Evolutionary conservation across 2,888 invertebrate species (phyloP).

Genomic region (Drosophila vallismaia): DNA sequence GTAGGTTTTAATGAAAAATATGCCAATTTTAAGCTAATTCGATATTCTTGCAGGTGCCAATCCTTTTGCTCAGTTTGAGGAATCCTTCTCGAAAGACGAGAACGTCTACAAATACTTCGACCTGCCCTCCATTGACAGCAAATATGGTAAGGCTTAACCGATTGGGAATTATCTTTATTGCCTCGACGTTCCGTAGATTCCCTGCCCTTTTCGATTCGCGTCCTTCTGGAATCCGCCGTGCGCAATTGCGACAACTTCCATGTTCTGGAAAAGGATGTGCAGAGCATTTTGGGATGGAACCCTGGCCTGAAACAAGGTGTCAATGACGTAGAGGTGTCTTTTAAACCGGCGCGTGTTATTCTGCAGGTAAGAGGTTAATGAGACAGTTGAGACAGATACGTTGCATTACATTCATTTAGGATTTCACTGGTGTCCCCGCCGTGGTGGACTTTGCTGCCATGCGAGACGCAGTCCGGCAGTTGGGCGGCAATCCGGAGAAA

Average conservation of each 20-base stretch:
- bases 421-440: slow-evolving; percentile 98
- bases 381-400: not conserved
- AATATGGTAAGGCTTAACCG: slow-evolving; percentile 90
- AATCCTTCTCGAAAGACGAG: slow-evolving; percentile 79
- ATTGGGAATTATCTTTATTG: not conserved
- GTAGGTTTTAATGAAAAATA: slow-evolving; percentile 6
- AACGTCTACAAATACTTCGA: slow-evolving; percentile 90
- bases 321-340: slow-evolving; percentile 94
- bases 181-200: slow-evolving; percentile 85
- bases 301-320: slow-evolving; percentile 80
- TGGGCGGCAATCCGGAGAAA: slow-evolving; percentile 95
- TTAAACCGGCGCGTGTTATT: slow-evolving; percentile 97
- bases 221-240: slow-evolving; percentile 97
- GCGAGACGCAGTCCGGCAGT: slow-evolving; percentile 95
- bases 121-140: slow-evolving; percentile 88
- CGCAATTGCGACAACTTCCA: slow-evolving; percentile 98
- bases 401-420: slow-evolving; percentile 85
- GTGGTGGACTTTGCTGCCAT: slow-evolving; percentile 99
- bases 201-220: slow-evolving; percentile 95
- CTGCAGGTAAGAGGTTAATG: slow-evolving; percentile 88
- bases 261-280: slow-evolving; percentile 92
- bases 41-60: slow-evolving; percentile 47
- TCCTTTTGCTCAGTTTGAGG: slow-evolving; percentile 81
- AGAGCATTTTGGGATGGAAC: slow-evolving; percentile 95
- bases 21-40: not conserved